Evolutionary conservation across 2,113 vertebrate species (phyloP).

Genomic region (Crotalus helleri): DNA sequence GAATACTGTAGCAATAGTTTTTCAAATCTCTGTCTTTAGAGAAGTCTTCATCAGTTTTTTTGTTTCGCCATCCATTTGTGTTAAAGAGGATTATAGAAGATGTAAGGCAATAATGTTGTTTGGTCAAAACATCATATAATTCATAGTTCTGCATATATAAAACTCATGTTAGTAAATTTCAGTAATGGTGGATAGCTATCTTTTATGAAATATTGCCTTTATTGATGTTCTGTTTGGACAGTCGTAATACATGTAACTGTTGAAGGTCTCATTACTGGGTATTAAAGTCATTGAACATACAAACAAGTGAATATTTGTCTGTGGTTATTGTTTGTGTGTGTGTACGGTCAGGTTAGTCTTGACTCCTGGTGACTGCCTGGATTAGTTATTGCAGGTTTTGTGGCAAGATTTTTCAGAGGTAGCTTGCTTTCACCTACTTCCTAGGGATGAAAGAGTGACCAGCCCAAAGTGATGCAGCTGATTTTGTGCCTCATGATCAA

Average conservation of each 20-base stretch:
- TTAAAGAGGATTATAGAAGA: neutral
- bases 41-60: neutral
- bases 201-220: neutral
- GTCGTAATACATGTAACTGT: neutral
- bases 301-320: neutral
- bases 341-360: neutral
- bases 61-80: neutral
- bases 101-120: neutral
- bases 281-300: neutral
- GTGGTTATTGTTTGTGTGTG: neutral
- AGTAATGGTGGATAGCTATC: neutral
- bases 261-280: neutral
- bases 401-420: neutral
- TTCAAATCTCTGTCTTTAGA: neutral
- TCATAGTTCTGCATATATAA: neutral
- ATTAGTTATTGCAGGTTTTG: neutral
- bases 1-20: neutral
- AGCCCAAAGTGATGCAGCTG: neutral
- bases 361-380: neutral
- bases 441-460: neutral
- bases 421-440: neutral
- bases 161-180: neutral
- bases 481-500: neutral
- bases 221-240: neutral
- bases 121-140: neutral